Percentiles rank a stretch among this genome's conserved stretches.
Evolutionary conservation across 2,113 vertebrate species (phyloP).

Genomic region (Xenus cinereus): DNA sequence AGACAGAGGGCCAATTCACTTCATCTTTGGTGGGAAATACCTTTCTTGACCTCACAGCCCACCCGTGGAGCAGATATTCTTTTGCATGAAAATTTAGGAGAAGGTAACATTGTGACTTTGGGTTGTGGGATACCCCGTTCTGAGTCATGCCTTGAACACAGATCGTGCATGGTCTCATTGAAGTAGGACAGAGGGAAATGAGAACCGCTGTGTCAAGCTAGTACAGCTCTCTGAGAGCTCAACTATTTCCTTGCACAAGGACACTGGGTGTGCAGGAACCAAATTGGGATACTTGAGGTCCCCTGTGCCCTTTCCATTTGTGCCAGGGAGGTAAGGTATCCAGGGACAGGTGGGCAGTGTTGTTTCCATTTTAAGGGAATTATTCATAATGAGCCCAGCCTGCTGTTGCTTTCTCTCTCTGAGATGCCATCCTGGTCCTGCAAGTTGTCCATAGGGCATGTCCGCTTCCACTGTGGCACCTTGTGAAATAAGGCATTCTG

Average conservation of each 20-base stretch:
- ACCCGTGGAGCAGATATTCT: neutral
- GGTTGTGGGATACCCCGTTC: neutral
- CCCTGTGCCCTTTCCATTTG: neutral
- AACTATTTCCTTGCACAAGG: accelerated
- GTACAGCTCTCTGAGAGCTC: neutral
- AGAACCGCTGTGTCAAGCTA: neutral
- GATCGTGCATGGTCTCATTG: neutral
- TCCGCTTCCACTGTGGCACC: accelerated
- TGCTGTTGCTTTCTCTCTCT: neutral
- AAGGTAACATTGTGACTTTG: neutral
- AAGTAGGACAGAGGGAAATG: neutral
- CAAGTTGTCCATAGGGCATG: accelerated
- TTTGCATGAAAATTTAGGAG: neutral
- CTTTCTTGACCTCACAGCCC: neutral
- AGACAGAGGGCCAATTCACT: neutral
- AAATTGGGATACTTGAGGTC: neutral
- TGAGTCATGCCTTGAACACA: neutral
- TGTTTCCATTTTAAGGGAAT: constrained; percentile 31
- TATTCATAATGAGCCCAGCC: neutral
- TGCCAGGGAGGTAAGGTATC: neutral
- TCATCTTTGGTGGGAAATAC: neutral
- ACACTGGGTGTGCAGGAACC: neutral
- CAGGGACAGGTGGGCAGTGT: neutral
- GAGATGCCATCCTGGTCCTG: neutral
- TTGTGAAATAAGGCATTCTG: neutral